phyloP scores from a whole-genome alignment of 2,888 invertebrate genomes.

The Lottia scabra region DNA sequence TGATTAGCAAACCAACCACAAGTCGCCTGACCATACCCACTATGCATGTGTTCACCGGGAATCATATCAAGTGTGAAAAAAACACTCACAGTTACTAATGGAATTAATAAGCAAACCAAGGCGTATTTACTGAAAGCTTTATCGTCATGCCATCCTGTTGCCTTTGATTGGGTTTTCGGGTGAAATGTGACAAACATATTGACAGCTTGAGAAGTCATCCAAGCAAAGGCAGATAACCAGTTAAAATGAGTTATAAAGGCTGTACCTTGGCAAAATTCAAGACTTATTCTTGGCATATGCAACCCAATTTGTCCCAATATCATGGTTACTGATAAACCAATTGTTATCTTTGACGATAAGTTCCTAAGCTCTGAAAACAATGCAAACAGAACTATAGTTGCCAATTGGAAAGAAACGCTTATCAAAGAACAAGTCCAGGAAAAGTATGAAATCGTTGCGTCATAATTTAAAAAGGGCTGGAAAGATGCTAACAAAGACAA shows the following conservation, averaged over 20 bases:
- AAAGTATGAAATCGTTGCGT: not conserved
- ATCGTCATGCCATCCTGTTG: not conserved
- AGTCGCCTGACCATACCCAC: not conserved
- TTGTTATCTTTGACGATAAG: not conserved
- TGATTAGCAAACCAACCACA: not conserved
- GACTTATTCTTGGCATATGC: not conserved
- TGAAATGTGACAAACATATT: not conserved
- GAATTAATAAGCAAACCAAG: not conserved
- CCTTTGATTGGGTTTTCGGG: not conserved
- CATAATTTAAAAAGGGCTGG: not conserved
- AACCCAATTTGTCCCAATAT: not conserved
- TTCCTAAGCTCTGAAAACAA: not conserved
- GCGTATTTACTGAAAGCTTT: not conserved
- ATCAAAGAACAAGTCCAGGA: not conserved
- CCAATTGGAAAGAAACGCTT: not conserved
- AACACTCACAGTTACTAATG: not conserved
- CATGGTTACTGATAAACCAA: not conserved
- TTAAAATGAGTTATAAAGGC: not conserved
- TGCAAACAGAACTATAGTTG: not conserved
- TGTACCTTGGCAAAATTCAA: not conserved
- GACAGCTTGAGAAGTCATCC: not conserved
- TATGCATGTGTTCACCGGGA: not conserved
- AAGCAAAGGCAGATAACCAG: not conserved
- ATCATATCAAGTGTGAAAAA: not conserved
- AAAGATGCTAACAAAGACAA: too few relatives aligned